Evolutionary conservation across 2,888 invertebrate species (phyloP).

Genomic region (Hyppa rectilinea): DNA sequence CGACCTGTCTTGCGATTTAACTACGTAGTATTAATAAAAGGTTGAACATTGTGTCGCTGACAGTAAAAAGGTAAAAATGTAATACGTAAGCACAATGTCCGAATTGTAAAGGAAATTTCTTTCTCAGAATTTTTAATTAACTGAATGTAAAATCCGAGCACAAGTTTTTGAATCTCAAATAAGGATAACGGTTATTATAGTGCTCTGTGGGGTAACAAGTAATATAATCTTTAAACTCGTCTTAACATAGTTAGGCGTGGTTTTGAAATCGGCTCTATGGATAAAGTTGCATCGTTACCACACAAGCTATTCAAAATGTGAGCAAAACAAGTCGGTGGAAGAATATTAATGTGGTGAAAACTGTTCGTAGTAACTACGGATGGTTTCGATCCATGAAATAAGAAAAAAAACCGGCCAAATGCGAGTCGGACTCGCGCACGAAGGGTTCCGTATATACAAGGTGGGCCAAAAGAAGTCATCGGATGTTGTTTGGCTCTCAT

Average conservation of each 20-base stretch:
- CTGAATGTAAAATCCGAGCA: constrained; percentile 32
- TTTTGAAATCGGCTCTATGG: constrained; percentile 47
- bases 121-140: constrained; percentile 43
- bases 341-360: constrained; percentile 8
- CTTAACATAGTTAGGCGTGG: constrained; percentile 41
- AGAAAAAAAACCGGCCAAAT: no score
- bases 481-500: no score
- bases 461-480: no score
- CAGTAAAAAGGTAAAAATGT: constrained; percentile 35
- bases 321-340: constrained; percentile 22
- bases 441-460: no score
- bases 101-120: constrained; percentile 20
- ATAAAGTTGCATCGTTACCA: constrained; percentile 48
- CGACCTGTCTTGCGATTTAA: constrained; percentile 39
- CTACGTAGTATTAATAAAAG: constrained; percentile 33
- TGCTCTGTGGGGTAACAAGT: constrained; percentile 39
- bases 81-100: constrained; percentile 7
- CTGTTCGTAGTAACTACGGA: background rate
- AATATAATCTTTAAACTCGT: constrained; percentile 57
- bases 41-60: constrained; percentile 24
- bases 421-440: no score
- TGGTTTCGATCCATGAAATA: background rate
- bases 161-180: constrained; percentile 48
- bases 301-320: constrained; percentile 30
- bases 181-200: constrained; percentile 47